Evolutionary conservation across 2,888 invertebrate species (phyloP).

Genomic region (Eupithecia insigniata): DNA sequence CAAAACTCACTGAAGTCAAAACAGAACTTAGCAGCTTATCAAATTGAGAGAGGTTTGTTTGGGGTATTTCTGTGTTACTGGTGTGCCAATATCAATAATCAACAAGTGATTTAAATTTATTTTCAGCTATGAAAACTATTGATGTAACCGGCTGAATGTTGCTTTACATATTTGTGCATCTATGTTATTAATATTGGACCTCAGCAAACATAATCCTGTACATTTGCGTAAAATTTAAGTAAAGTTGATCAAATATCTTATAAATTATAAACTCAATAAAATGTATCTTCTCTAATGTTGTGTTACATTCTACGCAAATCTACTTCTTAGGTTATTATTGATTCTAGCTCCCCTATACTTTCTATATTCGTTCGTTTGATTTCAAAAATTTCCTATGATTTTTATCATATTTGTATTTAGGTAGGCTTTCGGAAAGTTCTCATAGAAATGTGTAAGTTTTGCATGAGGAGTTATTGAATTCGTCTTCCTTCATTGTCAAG

Average conservation of each 20-base stretch:
- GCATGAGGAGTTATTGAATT: constrained; percentile 55
- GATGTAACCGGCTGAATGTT: neutral
- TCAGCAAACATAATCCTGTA: constrained; percentile 47
- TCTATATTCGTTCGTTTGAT: constrained; percentile 42
- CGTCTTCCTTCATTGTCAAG: constrained; percentile 61
- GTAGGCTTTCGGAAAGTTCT: constrained; percentile 46
- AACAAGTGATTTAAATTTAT: constrained; percentile 50
- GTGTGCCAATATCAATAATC: constrained; percentile 51
- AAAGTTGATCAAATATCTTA: constrained; percentile 28
- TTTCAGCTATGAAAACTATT: neutral
- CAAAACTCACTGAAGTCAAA: neutral
- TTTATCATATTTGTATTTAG: constrained; percentile 52
- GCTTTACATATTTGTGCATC: constrained; percentile 24
- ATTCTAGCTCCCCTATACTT: constrained; percentile 57
- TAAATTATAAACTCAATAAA: neutral
- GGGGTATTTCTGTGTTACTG: constrained; percentile 57
- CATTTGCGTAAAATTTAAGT: constrained; percentile 46
- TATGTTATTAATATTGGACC: constrained; percentile 28
- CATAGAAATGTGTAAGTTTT: constrained; percentile 53
- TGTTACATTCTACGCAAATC: constrained; percentile 17
- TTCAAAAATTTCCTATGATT: constrained; percentile 61
- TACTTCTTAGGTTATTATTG: constrained; percentile 57
- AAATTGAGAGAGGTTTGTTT: neutral
- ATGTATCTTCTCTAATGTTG: neutral
- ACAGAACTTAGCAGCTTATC: neutral